These are phyloP conservation scores for Casuarius casuarius DNA, from an alignment of 2,113 vertebrate species.

Conservation along the genomic window DNA sequence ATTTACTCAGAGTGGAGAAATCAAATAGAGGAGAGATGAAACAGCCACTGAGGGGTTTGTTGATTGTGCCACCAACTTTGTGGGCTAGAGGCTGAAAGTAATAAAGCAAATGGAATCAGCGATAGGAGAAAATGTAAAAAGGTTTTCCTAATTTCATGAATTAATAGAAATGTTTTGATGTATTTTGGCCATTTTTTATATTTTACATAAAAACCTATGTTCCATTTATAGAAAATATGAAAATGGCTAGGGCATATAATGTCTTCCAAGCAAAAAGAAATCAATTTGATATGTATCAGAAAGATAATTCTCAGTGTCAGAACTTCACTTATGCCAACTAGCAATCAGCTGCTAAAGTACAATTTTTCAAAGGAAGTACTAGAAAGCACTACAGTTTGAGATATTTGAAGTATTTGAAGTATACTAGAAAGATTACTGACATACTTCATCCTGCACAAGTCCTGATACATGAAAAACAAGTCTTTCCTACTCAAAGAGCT, in stretches of 20 bases:
- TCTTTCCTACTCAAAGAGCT: slow-evolving; percentile 52
- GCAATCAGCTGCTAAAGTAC: not conserved
- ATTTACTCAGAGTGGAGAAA: slow-evolving; percentile 91
- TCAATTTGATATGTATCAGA: slow-evolving; percentile 70
- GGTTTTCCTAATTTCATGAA: slow-evolving; percentile 89
- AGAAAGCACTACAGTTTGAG: slow-evolving; percentile 6
- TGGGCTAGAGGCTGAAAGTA: slow-evolving; percentile 82
- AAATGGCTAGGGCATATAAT: slow-evolving; percentile 87
- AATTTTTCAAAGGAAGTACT: slow-evolving; percentile 34
- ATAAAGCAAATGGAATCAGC: slow-evolving; percentile 92
- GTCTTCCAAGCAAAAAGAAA: slow-evolving; percentile 78
- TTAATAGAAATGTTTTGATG: slow-evolving; percentile 95
- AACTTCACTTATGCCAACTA: slow-evolving; percentile 56
- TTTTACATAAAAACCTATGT: slow-evolving; percentile 72
- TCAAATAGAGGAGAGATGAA: slow-evolving; percentile 89
- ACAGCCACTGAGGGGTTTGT: slow-evolving; percentile 86
- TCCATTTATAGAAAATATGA: slow-evolving; percentile 83
- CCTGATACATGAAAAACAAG: slow-evolving; percentile 29
- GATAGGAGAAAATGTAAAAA: slow-evolving; percentile 93
- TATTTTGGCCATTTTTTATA: slow-evolving; percentile 86
- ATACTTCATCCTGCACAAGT: slow-evolving; percentile 14
- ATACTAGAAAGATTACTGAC: slow-evolving; percentile 1
- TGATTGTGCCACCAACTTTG: slow-evolving; percentile 90
- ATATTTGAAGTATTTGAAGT: slow-evolving; percentile 41
- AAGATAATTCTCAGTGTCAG: slow-evolving; percentile 66